Percentiles rank a stretch among this genome's conserved stretches.
Evolutionary conservation across 1,140 invertebrate genomes (phyloP).

Genomic region (Penaeus chinensis): DNA sequence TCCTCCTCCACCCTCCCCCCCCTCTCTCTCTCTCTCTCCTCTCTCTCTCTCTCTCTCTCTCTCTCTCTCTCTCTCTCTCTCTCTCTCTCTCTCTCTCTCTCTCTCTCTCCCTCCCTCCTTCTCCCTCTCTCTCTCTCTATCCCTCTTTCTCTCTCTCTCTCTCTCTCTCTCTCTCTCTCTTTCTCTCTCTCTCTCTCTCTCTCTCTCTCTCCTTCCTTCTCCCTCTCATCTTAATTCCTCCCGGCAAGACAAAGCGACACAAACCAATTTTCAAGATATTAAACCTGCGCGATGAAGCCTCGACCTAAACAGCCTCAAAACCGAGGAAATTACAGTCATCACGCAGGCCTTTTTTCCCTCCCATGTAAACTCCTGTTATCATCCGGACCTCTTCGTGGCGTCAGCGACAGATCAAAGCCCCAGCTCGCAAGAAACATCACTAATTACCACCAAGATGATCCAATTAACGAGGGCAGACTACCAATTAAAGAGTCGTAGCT

Average conservation of each 20-base stretch:
- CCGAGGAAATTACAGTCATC: no score
- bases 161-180: neutral
- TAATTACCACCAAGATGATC: slow-evolving; percentile 55
- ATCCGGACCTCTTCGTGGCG: no score
- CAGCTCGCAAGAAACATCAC: neutral
- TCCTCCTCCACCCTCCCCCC: neutral
- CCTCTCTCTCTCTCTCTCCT: neutral
- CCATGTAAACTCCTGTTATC: no score
- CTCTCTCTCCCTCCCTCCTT: slow-evolving; percentile 7
- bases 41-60: slow-evolving; percentile 6
- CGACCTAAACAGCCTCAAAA: no score
- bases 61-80: neutral
- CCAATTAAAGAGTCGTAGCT: slow-evolving; percentile 49
- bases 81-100: neutral
- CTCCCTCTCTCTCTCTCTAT: neutral
- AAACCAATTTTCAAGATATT: no score
- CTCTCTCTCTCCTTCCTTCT: neutral
- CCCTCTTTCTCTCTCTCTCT: neutral
- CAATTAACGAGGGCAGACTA: slow-evolving; percentile 49
- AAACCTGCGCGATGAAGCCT: no score
- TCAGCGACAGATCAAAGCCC: neutral
- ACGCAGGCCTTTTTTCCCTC: no score
- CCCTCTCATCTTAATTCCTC: neutral
- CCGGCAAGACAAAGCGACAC: neutral
- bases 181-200: neutral